Evolutionary conservation across 2,888 invertebrate species (phyloP).

Genomic region (Anthophora plumipes): DNA sequence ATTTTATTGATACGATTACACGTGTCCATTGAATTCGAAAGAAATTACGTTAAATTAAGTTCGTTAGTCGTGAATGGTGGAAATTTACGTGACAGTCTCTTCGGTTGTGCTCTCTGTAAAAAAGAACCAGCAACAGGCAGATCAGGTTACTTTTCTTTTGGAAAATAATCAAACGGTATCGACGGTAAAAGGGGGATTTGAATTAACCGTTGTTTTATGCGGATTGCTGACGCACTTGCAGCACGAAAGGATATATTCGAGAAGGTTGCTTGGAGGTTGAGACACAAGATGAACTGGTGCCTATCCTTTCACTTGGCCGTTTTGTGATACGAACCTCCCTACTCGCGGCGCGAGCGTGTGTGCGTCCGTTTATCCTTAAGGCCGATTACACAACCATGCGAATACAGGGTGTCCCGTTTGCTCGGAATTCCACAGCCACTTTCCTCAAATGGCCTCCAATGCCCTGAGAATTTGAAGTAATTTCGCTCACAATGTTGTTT

Average conservation of each 20-base stretch:
- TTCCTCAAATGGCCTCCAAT: slow-evolving; percentile 3
- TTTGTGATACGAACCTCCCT: slow-evolving; percentile 71
- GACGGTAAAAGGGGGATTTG: slow-evolving; percentile 15
- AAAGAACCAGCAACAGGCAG: neutral
- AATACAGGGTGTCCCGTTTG: slow-evolving; percentile 52
- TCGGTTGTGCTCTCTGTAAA: neutral
- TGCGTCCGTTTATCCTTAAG: slow-evolving; percentile 61
- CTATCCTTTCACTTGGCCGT: slow-evolving; percentile 77
- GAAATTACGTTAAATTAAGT: neutral
- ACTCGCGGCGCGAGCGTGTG: slow-evolving; percentile 40
- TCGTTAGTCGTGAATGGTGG: neutral
- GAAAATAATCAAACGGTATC: slow-evolving; percentile 11
- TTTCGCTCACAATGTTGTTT: neutral
- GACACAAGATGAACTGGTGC: slow-evolving; percentile 74
- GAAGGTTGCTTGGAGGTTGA: slow-evolving; percentile 67
- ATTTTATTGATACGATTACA: neutral
- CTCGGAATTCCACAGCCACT: slow-evolving; percentile 25
- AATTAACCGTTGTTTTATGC: slow-evolving; percentile 27
- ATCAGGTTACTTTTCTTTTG: neutral
- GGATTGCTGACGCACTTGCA: slow-evolving; percentile 53
- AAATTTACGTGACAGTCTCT: neutral
- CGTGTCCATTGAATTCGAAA: neutral
- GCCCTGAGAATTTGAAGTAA: neutral
- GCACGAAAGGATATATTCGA: slow-evolving; percentile 55
- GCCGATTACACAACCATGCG: slow-evolving; percentile 61